Conservation (phyloP, 2,888 invertebrate species). For the Polietes domitor region DNA sequence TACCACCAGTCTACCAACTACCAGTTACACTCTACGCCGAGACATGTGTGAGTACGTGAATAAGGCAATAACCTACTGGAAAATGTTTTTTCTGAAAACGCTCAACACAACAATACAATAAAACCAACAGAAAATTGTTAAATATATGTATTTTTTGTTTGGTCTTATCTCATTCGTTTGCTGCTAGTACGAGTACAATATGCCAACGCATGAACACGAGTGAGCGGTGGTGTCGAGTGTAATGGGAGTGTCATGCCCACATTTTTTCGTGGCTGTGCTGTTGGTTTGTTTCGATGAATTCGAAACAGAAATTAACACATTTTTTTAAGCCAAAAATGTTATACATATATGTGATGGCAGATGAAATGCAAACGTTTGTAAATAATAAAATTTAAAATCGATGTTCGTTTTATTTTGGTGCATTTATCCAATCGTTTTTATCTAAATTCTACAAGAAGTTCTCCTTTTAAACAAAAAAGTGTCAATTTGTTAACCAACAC, state of each 20-base stretch:
- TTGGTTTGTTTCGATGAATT: constrained; percentile 25
- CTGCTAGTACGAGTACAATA: constrained; percentile 20
- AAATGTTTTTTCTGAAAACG: not conserved
- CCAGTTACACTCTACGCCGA: not conserved
- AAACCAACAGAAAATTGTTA: not conserved
- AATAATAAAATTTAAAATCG: too few relatives aligned
- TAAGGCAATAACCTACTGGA: constrained; percentile 65
- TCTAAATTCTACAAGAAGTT: too few relatives aligned
- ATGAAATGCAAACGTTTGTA: too few relatives aligned
- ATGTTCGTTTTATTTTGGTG: too few relatives aligned
- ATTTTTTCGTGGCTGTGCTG: constrained; percentile 12
- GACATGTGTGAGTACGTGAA: constrained; percentile 47
- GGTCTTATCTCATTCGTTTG: not conserved
- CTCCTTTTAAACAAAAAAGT: too few relatives aligned
- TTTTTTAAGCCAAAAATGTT: constrained; percentile 32
- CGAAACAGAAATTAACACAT: constrained; percentile 46
- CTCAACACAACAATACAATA: not conserved
- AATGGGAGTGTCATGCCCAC: constrained; percentile 37
- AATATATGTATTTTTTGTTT: not conserved
- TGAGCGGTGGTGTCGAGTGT: constrained; percentile 1
- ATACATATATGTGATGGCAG: not conserved
- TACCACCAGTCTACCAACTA: too few relatives aligned
- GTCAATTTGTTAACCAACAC: too few relatives aligned
- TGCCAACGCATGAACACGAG: not conserved
- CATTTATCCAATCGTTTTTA: too few relatives aligned